These are phyloP conservation scores for Nyctereutes procyonoides DNA, from an alignment of 2,113 vertebrate genomes.

Conservation along the genomic window DNA sequence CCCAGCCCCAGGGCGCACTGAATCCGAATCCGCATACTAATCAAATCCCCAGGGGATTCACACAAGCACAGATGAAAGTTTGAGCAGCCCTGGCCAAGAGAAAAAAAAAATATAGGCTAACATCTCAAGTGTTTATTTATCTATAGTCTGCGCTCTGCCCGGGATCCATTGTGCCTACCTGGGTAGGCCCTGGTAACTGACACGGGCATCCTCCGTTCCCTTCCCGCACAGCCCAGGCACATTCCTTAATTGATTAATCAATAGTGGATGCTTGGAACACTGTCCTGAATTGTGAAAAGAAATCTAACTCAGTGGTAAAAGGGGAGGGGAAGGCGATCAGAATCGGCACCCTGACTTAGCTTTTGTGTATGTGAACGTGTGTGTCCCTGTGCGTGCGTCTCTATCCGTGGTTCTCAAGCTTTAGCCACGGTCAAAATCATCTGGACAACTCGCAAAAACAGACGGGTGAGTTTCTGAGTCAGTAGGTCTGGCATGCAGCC, in stretches of 20 bases:
- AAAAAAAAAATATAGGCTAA: conserved; percentile 6
- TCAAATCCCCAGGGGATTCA: background rate
- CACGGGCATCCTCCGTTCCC: background rate
- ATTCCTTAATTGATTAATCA: conserved; percentile 33
- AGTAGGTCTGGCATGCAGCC: background rate
- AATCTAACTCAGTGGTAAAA: background rate
- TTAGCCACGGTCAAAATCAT: background rate
- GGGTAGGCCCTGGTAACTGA: background rate
- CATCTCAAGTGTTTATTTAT: background rate
- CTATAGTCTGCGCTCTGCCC: background rate
- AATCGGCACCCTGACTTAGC: background rate
- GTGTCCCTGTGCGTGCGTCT: background rate
- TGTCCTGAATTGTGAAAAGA: background rate
- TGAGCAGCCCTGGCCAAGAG: background rate
- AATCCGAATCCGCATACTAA: background rate
- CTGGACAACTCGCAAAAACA: conserved; percentile 1
- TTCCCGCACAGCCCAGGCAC: background rate
- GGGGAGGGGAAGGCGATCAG: background rate
- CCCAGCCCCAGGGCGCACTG: background rate
- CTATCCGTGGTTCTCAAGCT: conserved; percentile 34
- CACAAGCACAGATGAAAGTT: background rate
- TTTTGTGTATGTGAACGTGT: background rate
- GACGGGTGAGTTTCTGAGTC: conserved; percentile 27
- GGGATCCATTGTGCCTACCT: background rate
- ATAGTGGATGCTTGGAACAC: background rate